Percentiles rank a stretch among this genome's conserved stretches.
Conservation (phyloP, 1,140 invertebrate genomes). For the Dendroctonus ponderosae region DNA sequence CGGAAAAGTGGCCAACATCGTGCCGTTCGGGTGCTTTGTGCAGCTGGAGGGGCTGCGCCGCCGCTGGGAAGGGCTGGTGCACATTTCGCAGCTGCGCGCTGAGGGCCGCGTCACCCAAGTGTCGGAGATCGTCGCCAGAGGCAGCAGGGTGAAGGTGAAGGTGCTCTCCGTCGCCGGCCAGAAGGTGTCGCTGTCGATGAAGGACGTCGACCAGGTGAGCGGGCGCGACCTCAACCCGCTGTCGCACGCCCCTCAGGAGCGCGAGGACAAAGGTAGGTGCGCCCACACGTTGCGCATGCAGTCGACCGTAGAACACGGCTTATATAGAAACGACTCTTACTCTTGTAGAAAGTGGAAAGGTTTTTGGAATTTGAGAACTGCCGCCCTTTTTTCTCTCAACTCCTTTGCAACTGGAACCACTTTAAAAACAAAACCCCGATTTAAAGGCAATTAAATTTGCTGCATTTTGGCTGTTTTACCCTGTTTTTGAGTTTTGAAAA, state of each 20-base stretch:
- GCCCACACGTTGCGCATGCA: too few relatives aligned
- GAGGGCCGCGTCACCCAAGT: slow-evolving; percentile 95
- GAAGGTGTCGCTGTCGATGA: slow-evolving; percentile 96
- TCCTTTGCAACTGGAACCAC: too few relatives aligned
- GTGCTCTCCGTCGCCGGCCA: slow-evolving; percentile 87
- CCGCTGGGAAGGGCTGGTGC: slow-evolving; percentile 93
- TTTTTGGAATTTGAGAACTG: too few relatives aligned
- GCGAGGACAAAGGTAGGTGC: slow-evolving; percentile 59
- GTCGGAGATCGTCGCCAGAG: slow-evolving; percentile 87
- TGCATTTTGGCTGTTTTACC: too few relatives aligned
- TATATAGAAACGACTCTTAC: too few relatives aligned
- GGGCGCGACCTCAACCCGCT: slow-evolving; percentile 93
- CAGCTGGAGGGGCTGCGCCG: slow-evolving; percentile 87
- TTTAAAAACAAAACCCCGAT: too few relatives aligned
- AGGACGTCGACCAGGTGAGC: slow-evolving; percentile 94
- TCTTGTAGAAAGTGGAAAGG: too few relatives aligned
- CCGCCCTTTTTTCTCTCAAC: too few relatives aligned
- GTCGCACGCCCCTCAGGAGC: slow-evolving; percentile 61
- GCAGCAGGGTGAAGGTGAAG: slow-evolving; percentile 92
- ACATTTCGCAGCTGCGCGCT: slow-evolving; percentile 91
- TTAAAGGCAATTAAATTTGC: too few relatives aligned
- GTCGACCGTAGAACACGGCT: too few relatives aligned
- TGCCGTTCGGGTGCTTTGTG: slow-evolving; percentile 97
- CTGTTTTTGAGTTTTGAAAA: too few relatives aligned
- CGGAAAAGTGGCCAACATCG: slow-evolving; percentile 93